Base-by-base conservation (phyloP, 2,888 invertebrate genomes). In the Himalopsyche tibetana region DNA sequence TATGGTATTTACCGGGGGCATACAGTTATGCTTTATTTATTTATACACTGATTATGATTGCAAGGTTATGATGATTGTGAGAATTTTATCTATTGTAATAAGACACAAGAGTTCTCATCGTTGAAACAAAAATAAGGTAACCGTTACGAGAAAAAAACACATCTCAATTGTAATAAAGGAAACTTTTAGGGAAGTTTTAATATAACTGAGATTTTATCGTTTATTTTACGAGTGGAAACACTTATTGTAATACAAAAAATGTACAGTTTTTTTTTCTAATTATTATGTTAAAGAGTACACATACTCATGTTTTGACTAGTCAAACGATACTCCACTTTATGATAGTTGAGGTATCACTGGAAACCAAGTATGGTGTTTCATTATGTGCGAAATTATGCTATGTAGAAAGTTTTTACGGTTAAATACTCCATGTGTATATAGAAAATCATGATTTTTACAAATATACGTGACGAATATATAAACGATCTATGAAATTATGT, bases 161-260 rank as follows among this genome's bases (percentile, higher is more conserved):
- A 63, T 63, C 28, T 28, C 63, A 63, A 63, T 63, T 0, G 63
- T 28, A 63, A 63, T 63, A 63, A 19, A 63, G 63, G 63, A 63
- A 63, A 63, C 28, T 19, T 9, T 28, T 28, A 28, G 28, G 28
- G 28, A 51, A 15, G 51, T 15, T 28, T 19, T n/a, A 19, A 11
- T 19, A 8, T 63, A 19, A 19, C 28, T 63, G 28, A 19, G 19
- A 63, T 63, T 63, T 63, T n/a, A 63, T 28, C 63, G 28, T 63
- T 63, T 63, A 63, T 63, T 63, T 63, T 19, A 63, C 28, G 63
- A 63, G 9, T 63, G 63, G 6, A 63, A 63, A 51, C 51, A 51
- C 51, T 15, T 51, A 51, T 15, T 15, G 51, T 15, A 51, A 51
- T 51, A 15, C 15, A 51, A 28, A 5, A 51, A 51, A 51, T 15